Conservation (phyloP, 2,888 invertebrate genomes). For the Brenthis ino region DNA sequence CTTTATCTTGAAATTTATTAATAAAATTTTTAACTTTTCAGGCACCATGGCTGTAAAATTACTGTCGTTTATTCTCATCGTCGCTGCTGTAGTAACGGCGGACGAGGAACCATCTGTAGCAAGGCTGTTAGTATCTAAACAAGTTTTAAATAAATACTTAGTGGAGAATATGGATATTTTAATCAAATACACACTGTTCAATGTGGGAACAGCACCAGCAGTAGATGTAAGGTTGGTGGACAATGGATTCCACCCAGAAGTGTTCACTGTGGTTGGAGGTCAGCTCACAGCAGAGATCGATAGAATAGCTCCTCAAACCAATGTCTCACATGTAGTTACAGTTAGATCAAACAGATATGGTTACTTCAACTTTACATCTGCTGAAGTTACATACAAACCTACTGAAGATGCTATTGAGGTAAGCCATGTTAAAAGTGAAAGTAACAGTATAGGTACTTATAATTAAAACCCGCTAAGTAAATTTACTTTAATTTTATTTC, state of each 20-base stretch:
- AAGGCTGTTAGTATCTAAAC: conserved; percentile 93
- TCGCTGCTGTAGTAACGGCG: conserved; percentile 73
- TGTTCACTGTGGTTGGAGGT: conserved; percentile 95
- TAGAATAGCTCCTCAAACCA: conserved; percentile 95
- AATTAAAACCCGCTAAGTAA: no score
- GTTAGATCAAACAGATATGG: conserved; percentile 94
- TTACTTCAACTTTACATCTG: conserved; percentile 98
- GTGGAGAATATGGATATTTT: conserved; percentile 98
- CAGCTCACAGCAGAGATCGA: conserved; percentile 91
- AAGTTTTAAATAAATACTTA: conserved; percentile 96
- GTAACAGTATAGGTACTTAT: background rate
- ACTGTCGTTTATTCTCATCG: conserved; percentile 69
- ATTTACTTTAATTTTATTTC: no score
- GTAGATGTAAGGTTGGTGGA: conserved; percentile 94
- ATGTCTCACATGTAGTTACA: conserved; percentile 96
- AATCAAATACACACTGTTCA: conserved; percentile 96
- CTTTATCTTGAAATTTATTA: background rate
- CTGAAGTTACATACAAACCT: conserved; percentile 93
- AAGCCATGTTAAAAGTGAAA: conserved; percentile 45
- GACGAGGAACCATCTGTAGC: conserved; percentile 90
- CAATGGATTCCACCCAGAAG: conserved; percentile 94
- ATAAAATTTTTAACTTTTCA: conserved; percentile 50
- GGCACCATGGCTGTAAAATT: conserved; percentile 73
- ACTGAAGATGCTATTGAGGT: conserved; percentile 91
- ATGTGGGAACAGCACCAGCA: conserved; percentile 95